phyloP scores from a whole-genome alignment of 2,888 invertebrate species.

The Metallyticus violacea region DNA sequence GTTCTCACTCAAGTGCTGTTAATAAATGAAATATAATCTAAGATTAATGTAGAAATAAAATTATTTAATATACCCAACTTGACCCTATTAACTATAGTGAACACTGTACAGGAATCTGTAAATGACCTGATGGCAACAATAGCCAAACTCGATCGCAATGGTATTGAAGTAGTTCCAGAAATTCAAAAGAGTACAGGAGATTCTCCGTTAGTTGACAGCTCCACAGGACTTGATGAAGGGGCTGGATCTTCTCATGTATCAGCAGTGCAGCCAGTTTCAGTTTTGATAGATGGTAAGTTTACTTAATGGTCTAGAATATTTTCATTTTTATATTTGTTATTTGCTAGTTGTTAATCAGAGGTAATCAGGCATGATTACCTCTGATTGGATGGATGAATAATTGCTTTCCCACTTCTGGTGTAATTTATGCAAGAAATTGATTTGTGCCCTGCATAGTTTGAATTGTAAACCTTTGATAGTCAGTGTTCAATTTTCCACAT shows the following conservation, averaged over 20 bases:
- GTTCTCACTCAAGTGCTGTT: too few relatives aligned
- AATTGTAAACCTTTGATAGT: too few relatives aligned
- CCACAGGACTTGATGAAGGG: slow-evolving; percentile 24
- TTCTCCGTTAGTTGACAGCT: slow-evolving; percentile 29
- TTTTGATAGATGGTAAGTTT: slow-evolving; percentile 5
- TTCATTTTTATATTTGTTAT: neutral
- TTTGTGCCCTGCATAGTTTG: too few relatives aligned
- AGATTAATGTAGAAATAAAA: too few relatives aligned
- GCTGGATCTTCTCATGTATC: slow-evolving; percentile 11
- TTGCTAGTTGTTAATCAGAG: neutral
- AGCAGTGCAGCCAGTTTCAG: neutral
- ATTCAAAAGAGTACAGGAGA: slow-evolving; percentile 19
- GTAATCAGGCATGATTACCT: neutral
- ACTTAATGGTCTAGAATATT: too few relatives aligned
- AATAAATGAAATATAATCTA: too few relatives aligned
- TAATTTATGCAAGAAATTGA: too few relatives aligned
- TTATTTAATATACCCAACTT: too few relatives aligned
- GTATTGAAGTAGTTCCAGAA: slow-evolving; percentile 70
- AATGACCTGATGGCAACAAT: slow-evolving; percentile 85
- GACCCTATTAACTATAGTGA: too few relatives aligned
- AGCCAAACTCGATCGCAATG: slow-evolving; percentile 82
- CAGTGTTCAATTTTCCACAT: too few relatives aligned
- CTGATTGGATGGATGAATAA: neutral
- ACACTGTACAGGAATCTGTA: slow-evolving; percentile 61
- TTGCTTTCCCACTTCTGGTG: too few relatives aligned